Conservation (phyloP, 2,888 invertebrate genomes). For the Micoletzkya japonica region DNA sequence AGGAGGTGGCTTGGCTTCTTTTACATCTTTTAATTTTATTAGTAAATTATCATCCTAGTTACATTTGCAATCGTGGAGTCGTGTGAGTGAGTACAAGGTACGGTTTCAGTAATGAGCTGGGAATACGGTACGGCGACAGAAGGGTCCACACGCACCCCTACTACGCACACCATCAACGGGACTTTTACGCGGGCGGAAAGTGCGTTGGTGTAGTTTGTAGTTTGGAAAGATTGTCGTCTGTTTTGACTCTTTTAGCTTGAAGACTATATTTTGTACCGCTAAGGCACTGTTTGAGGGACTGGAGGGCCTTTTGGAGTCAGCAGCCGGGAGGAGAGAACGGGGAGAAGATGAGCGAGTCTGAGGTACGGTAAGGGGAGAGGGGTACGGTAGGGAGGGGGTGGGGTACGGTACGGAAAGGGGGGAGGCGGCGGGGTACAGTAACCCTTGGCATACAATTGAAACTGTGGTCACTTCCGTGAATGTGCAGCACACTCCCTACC, state of each 20-base stretch:
- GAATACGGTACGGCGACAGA: too few relatives aligned
- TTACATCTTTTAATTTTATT: not conserved
- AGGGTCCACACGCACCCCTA: too few relatives aligned
- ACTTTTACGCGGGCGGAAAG: too few relatives aligned
- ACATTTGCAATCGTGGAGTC: not conserved
- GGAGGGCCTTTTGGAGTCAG: slow-evolving; percentile 12
- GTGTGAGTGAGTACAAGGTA: not conserved
- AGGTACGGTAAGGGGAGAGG: slow-evolving; percentile 17
- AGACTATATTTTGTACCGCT: too few relatives aligned
- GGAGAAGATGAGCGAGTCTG: slow-evolving; percentile 26
- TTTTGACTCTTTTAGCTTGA: too few relatives aligned
- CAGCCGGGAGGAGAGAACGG: not conserved
- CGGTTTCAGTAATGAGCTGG: not conserved
- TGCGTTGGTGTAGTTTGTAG: too few relatives aligned
- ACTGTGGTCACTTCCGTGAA: too few relatives aligned
- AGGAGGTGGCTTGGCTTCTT: not conserved
- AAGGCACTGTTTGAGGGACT: slow-evolving; percentile 18
- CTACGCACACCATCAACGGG: too few relatives aligned
- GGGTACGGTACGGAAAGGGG: too few relatives aligned
- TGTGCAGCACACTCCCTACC: too few relatives aligned
- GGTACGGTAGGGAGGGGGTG: too few relatives aligned
- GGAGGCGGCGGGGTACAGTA: not conserved
- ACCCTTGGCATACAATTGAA: not conserved
- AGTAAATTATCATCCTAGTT: not conserved
- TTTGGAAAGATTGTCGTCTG: too few relatives aligned